A percentile compares a stretch with the other conserved stretches of the same genome.
These are phyloP conservation scores for Apodemus agrarius DNA, from an alignment of 2,797 vertebrate genomes.

Conservation along the genomic window DNA sequence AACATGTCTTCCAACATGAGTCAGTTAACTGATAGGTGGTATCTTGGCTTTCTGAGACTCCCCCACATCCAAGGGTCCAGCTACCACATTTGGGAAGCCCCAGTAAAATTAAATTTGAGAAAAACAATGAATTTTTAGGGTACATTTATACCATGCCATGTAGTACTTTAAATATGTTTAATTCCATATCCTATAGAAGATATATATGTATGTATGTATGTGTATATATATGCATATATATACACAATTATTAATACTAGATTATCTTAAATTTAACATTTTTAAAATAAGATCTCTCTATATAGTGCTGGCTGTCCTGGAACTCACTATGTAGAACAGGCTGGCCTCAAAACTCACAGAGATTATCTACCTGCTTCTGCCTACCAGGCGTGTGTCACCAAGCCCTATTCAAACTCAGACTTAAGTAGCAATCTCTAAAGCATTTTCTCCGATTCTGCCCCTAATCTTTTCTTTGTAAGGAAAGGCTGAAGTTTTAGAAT, in stretches of 20 bases:
- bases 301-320: no score
- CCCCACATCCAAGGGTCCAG: not conserved
- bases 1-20: not conserved
- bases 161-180: not conserved
- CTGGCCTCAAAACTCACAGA: not conserved
- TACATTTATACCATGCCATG: not conserved
- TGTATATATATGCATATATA: not conserved
- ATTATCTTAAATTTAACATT: not conserved
- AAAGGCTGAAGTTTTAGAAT: conserved; percentile 23
- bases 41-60: conserved; percentile 5
- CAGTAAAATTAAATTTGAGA: conserved; percentile 34
- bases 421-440: not conserved
- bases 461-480: conserved; percentile 35
- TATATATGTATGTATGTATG: not conserved
- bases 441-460: not conserved
- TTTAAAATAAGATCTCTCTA: not conserved
- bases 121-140: conserved; percentile 5
- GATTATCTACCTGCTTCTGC: not conserved
- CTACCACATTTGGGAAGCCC: conserved; percentile 1
- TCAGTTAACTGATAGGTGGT: not conserved
- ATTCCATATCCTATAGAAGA: not conserved
- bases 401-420: conserved; percentile 23
- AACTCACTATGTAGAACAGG: not conserved
- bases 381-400: not conserved
- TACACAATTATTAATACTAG: not conserved